These are phyloP conservation scores for Drosophila repletoides DNA, from an alignment of 1,140 invertebrate genomes.

Conservation along the genomic window DNA sequence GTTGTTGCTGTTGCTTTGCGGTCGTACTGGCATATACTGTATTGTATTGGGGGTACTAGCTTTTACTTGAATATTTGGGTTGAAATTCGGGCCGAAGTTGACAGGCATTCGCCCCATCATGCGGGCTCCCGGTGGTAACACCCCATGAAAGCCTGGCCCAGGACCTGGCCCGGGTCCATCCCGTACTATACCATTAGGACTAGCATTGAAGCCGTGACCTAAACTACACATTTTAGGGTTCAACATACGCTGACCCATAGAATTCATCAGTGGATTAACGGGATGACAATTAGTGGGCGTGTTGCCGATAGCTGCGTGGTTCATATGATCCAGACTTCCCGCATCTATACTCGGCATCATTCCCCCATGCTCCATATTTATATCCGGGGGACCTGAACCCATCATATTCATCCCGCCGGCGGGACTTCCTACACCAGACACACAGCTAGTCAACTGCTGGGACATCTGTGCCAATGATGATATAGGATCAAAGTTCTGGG, in stretches of 20 bases:
- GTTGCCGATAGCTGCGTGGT: conserved; percentile 27
- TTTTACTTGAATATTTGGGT: conserved; percentile 95
- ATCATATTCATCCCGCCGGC: conserved; percentile 82
- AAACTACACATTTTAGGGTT: conserved; percentile 83
- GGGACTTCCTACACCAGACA: conserved; percentile 83
- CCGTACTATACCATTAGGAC: conserved; percentile 56
- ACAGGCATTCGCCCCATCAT: conserved; percentile 83
- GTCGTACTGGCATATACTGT: conserved; percentile 96
- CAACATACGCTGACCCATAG: conserved; percentile 69
- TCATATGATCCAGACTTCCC: conserved; percentile 62
- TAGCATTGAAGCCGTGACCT: conserved; percentile 70
- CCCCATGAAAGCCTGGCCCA: conserved; percentile 78
- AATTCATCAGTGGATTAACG: conserved; percentile 56
- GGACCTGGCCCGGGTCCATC: conserved; percentile 77
- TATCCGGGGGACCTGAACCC: conserved; percentile 72
- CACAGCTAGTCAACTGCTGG: conserved; percentile 92
- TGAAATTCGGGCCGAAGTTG: conserved; percentile 71
- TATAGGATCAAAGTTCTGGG: conserved; percentile 93
- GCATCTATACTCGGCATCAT: conserved; percentile 76
- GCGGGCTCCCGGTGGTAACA: conserved; percentile 70
- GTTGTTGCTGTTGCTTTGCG: conserved; percentile 87
- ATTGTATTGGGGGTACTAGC: conserved; percentile 98
- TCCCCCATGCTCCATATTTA: conserved; percentile 75
- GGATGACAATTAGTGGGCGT: conserved; percentile 48
- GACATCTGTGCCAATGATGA: conserved; percentile 97